Evolutionary conservation across 2,113 vertebrate genomes (phyloP), one percentile per base, ranked within the genome.

Genomic region (Choloepus hoffmanni): DNA sequence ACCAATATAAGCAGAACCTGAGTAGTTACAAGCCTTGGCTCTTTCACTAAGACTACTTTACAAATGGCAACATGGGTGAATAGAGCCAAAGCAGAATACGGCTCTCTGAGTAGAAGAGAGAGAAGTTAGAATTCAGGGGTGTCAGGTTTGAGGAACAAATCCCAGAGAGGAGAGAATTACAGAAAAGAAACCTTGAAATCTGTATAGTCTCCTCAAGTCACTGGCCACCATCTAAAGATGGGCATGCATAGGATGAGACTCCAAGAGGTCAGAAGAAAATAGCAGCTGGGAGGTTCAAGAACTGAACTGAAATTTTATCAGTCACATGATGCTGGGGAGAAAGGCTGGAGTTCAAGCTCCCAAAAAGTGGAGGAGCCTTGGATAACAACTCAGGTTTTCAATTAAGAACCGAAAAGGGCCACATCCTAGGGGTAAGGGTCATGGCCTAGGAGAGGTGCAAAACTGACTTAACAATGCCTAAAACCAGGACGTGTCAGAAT

Each of bases 221-320:
- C 7, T 85, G 68, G 76, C 62, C 18, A 40, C 79, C 63, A 62
- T 92, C 81, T 92, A 78, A 58, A 43, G 7, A 33, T 87, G 8
- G 72, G 16, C 10, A 40, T 19, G 1, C 50, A 65, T 0, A 73
- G 10, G 40, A 93, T 58, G 19, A 53, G 43, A 95, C 28, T 68
- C 79, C n/a, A 76, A 76, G 28, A 89, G 30, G 63, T 68, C 63
- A 95, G 68, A 26, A 94, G 81, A 87, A 79, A 77, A 33, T 0
- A 60, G 83, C 58, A 95, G 19, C 19, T 60, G 7, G 53, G 58
- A 76, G 65, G 87, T 62, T 93, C 11, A 84, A 84, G 40, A 92
- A 92, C 18, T 72, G 70, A 92, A 65, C 24, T 76, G n/a, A 92
- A 95, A 92, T 85, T 79, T 77, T 45, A 91, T 73, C 63, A 91